Base-by-base conservation (phyloP, 2,797 vertebrate species). In the Psittacula echo region DNA sequence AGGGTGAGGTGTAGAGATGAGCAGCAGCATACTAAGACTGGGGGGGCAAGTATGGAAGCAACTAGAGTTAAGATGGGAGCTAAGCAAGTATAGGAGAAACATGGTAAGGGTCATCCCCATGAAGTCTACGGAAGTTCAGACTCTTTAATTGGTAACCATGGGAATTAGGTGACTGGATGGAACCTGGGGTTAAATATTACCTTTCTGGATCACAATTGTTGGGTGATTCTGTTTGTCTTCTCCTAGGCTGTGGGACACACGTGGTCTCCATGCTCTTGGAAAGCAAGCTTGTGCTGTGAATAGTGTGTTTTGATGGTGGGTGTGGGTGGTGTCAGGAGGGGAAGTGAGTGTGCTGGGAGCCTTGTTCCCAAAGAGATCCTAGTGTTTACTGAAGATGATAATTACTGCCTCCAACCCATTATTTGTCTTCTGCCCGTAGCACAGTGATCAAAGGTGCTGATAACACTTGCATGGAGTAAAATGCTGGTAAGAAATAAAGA, bases 271-370 rank as follows among this genome's bases (percentile, higher is more conserved):
- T 56, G 70, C 75, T 34, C 58, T 41, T 39, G n/a, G 75, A 93
- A 72, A 79, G 39, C 61, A 50, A 48, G 53, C 86, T 53, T 45
- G 60, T 85, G 92, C 76, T 76, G 66, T 68, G 78, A 92, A 89
- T 66, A 83, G 29, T 2, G n/a, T 71, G 78, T 89, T 74, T 60
- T 54, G 45, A 2, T 83, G 61, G 37, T 16, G 37, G 29, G 16
- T 39, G 83, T 93, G 93, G 82, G 90, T 84, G 74, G 65, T 76
- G 64, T 64, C 75, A 79, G 84, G 80, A 93, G 70, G 19, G 27
- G 71, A 87, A 76, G 58, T 0, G 0, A 85, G 32, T 13, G 39
- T 72, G 80, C 79, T 81, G 24, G 48, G 42, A 84, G 60, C 54
- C 62, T 62, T 73, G 62, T 80, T 95, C 84, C 75, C 75, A 77